Conservation (phyloP, 2,797 vertebrate genomes). For the Cryptoblepharus egeriae region DNA sequence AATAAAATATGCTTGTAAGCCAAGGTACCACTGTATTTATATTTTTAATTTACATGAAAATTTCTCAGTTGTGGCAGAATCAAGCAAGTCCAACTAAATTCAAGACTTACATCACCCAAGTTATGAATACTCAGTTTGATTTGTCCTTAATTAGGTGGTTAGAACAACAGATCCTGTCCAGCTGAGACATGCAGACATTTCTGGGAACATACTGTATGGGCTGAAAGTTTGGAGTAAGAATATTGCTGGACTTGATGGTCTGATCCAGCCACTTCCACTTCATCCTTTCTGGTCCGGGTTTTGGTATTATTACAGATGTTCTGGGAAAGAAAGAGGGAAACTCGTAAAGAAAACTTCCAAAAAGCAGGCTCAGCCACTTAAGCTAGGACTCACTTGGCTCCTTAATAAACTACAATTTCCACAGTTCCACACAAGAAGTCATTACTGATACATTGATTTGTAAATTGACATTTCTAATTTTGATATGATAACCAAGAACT, state of each 20-base stretch:
- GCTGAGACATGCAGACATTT: not conserved
- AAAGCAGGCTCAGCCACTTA: not conserved
- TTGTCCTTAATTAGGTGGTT: not conserved
- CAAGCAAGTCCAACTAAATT: not conserved
- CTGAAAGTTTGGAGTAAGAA: not conserved
- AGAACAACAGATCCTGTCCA: not conserved
- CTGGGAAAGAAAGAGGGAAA: not conserved
- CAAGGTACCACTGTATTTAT: too few relatives aligned
- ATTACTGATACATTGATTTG: not conserved
- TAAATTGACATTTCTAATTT: not conserved
- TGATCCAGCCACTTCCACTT: not conserved
- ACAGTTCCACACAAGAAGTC: not conserved
- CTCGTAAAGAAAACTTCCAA: not conserved
- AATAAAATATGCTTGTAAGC: too few relatives aligned
- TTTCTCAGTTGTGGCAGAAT: not conserved
- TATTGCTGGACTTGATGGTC: not conserved
- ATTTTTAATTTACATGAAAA: not conserved
- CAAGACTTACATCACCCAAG: too few relatives aligned
- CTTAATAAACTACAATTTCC: not conserved
- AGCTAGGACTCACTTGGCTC: not conserved
- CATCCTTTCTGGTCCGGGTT: not conserved
- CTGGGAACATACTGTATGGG: not conserved
- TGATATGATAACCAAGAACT: not conserved
- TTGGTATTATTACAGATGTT: not conserved
- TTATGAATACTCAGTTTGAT: not conserved